Evolutionary conservation across 2,888 invertebrate species (phyloP).

Genomic region (Hirudinaria manillensis): DNA sequence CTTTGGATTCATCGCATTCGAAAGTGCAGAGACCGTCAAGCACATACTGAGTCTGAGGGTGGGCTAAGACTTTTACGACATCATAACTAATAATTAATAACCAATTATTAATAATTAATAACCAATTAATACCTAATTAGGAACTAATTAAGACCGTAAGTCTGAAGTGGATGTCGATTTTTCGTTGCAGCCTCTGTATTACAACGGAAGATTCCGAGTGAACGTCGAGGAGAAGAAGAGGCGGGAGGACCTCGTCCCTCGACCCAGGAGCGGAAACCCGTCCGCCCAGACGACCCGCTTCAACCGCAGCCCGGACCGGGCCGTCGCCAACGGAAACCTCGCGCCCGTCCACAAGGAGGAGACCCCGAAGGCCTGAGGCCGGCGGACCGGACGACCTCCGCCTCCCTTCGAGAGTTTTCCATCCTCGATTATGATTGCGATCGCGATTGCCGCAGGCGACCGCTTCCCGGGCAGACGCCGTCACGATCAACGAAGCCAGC

Average conservation of each 20-base stretch:
- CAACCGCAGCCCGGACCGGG: neutral
- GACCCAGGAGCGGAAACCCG: slow-evolving; percentile 32
- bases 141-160: no score
- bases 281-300: neutral
- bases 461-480: no score
- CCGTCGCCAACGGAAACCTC: neutral
- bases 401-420: no score
- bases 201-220: slow-evolving; percentile 32
- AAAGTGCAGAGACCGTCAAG: slow-evolving; percentile 71
- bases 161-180: neutral
- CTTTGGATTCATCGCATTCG: slow-evolving; percentile 92
- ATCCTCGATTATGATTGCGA: no score
- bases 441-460: no score
- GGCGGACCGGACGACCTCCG: no score
- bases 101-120: no score
- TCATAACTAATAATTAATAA: no score
- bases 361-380: no score
- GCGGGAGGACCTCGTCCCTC: slow-evolving; percentile 25
- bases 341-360: no score
- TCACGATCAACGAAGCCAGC: no score
- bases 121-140: no score
- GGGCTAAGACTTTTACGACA: neutral
- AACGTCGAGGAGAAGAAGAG: slow-evolving; percentile 36
- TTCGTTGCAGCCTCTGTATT: slow-evolving; percentile 18
- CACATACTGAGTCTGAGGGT: slow-evolving; percentile 44